Base-by-base conservation (phyloP, 1,140 invertebrate genomes). In the Mycetomoellerius zeteki region DNA sequence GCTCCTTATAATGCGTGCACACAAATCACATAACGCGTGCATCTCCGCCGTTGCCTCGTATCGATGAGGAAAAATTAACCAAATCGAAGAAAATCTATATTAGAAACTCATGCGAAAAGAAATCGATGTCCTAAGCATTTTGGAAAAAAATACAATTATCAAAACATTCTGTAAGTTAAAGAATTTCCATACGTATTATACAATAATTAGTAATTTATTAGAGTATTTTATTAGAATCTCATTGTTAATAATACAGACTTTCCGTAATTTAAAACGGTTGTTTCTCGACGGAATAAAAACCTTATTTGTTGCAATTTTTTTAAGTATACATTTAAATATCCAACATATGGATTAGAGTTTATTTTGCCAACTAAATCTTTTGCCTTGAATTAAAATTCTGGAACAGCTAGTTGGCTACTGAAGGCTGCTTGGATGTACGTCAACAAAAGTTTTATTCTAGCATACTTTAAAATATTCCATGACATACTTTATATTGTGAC, bases 401-500 rank as follows among this genome's bases (percentile, higher is more conserved):
- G 12, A 21, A 16, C 76, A 60, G 54, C 52, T 21, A 43, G 33
- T 43, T 43, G 64, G 64, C n/a, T 24, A 24, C 16, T 54, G 27
- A 54, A 73, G 19, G 50, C 65, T 43, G 21, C 54, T 76, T 60
- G 30, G 3, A 76, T 76, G 54, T 76, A 12, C 60, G 33, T 75
- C 72, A 37, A 76, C 33, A 76, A 60, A 60, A 60, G 21, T 76
- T 60, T 76, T 58, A 33, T 75, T 60, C 54, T 21, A 58, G 8
- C n/a, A 16, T 16, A 37, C n/a, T 37, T 50, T 72, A 52, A 72
- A 72, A 72, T 43, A 50, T 54, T 19, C 47, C 50, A 56, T 60
- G 58, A 62, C 75, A 62, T 62, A 77, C 75, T 78, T 78, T 50
- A 62, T 78, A 78, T 21, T 33, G 6, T 21, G 37, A 50, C 37